These are phyloP conservation scores for Pyrocephalus nanus DNA, from an alignment of 2,797 vertebrate genomes.

Conservation along the genomic window DNA sequence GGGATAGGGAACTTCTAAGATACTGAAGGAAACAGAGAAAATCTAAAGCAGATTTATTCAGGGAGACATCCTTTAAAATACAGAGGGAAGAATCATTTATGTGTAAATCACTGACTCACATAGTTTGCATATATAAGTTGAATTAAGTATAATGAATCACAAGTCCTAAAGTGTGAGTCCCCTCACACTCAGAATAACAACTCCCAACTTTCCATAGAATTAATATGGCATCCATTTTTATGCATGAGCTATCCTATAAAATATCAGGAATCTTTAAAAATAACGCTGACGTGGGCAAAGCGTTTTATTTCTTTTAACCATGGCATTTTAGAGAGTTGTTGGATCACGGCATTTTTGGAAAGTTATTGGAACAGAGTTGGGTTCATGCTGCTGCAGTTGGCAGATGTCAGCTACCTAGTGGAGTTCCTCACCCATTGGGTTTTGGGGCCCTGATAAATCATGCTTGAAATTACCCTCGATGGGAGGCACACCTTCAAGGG, in stretches of 20 bases:
- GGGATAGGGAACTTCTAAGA: neutral
- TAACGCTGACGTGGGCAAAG: neutral
- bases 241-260: neutral
- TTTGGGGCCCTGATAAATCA: neutral
- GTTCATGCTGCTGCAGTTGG: neutral
- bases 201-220: neutral
- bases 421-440: neutral
- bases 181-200: neutral
- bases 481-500: neutral
- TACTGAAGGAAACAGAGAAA: accelerated
- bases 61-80: neutral
- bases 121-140: neutral
- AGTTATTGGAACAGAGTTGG: neutral
- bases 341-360: neutral
- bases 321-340: neutral
- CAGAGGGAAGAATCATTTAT: neutral
- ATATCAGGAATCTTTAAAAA: neutral
- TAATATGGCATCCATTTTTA: neutral
- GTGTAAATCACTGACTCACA: neutral
- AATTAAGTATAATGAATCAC: neutral
- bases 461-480: neutral
- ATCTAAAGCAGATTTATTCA: neutral
- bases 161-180: neutral
- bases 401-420: neutral
- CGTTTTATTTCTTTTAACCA: neutral